Conservation (phyloP, 2,797 vertebrate genomes). For the Poecilia velifera region DNA sequence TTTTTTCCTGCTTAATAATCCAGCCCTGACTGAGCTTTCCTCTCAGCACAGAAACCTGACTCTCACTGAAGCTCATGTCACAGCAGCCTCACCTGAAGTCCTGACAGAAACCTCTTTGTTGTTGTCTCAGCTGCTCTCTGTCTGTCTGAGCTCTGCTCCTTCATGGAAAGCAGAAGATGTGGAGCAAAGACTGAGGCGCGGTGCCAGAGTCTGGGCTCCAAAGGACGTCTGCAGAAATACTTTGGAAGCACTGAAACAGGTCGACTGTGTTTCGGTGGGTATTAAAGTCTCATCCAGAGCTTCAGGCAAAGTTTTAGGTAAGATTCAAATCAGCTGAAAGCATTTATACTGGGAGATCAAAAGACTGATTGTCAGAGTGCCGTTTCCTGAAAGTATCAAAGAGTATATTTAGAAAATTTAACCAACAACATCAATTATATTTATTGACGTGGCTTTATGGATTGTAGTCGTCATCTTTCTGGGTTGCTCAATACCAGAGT, state of each 20-base stretch:
- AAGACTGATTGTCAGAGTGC: not conserved
- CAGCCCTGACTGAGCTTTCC: slow-evolving; percentile 58
- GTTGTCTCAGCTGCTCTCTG: slow-evolving; percentile 35
- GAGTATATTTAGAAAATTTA: not conserved
- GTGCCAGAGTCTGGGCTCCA: not conserved
- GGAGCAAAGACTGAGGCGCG: not conserved
- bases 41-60: slow-evolving; percentile 70
- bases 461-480: not conserved
- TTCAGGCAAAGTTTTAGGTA: not conserved
- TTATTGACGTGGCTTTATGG: not conserved
- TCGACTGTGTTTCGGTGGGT: not conserved
- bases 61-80: slow-evolving; percentile 55
- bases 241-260: not conserved
- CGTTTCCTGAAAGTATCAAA: not conserved
- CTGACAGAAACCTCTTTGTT: slow-evolving; percentile 69
- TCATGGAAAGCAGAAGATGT: slow-evolving; percentile 46
- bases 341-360: not conserved
- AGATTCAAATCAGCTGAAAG: not conserved
- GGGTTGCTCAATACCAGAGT: not conserved
- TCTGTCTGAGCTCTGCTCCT: slow-evolving; percentile 26
- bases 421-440: not conserved
- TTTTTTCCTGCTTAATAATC: slow-evolving; percentile 53
- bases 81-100: slow-evolving; percentile 35
- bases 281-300: not conserved
- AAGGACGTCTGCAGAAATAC: slow-evolving; percentile 6